Conservation (phyloP, 2,113 vertebrate genomes). For the Tragelaphus imberbis region DNA sequence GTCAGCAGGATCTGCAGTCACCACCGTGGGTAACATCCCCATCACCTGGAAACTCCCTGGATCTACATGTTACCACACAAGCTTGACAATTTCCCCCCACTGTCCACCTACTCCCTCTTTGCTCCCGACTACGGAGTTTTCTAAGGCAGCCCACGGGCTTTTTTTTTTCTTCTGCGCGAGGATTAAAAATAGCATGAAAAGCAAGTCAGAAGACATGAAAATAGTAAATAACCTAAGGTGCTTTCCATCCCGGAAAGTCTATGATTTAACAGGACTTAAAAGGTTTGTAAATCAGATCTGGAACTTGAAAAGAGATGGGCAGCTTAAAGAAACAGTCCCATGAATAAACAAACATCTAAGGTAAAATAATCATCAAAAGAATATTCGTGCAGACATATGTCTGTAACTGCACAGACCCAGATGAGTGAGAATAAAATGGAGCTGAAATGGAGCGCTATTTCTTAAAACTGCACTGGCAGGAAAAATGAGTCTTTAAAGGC, state of each 20-base stretch:
- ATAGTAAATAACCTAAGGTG: constrained; percentile 45
- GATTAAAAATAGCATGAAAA: constrained; percentile 52
- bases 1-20: accelerated
- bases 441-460: neutral
- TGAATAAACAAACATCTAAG: constrained; percentile 50
- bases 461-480: neutral
- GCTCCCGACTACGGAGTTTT: neutral
- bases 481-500: neutral
- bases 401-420: neutral
- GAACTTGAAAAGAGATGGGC: constrained; percentile 44
- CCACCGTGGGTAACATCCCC: neutral
- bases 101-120: neutral
- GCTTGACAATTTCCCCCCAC: neutral
- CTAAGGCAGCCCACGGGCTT: neutral
- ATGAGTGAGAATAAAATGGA: neutral
- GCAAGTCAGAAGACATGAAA: constrained; percentile 27
- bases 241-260: constrained; percentile 45
- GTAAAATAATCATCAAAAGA: constrained; percentile 59
- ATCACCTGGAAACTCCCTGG: neutral
- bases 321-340: constrained; percentile 40
- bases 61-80: neutral
- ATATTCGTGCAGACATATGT: neutral
- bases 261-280: constrained; percentile 39
- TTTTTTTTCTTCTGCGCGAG: neutral
- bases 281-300: constrained; percentile 61